These are phyloP conservation scores for Lasiurus cinereus DNA, from an alignment of 2,113 vertebrate genomes.

Conservation along the genomic window DNA sequence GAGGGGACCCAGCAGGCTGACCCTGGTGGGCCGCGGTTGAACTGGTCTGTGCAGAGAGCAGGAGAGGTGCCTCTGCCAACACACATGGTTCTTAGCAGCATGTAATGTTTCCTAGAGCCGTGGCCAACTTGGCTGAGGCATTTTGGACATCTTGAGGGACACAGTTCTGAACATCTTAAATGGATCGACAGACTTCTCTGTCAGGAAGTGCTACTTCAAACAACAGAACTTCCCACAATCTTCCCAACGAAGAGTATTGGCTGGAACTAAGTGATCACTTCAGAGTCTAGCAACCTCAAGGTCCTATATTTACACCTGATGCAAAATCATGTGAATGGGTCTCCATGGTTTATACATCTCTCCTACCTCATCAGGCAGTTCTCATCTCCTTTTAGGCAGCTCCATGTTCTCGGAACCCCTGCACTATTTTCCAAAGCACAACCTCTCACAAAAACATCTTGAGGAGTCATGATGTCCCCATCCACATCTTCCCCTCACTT, in stretches of 20 bases:
- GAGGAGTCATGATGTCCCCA: neutral
- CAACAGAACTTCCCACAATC: constrained; percentile 52
- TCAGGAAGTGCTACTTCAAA: constrained; percentile 50
- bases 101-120: constrained; percentile 62
- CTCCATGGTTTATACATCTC: neutral
- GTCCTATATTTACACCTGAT: neutral
- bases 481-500: neutral
- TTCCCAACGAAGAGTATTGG: neutral
- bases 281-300: neutral
- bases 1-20: neutral
- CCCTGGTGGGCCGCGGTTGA: neutral
- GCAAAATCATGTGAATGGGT: neutral
- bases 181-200: constrained; percentile 56
- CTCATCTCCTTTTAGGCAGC: neutral
- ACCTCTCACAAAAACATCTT: neutral
- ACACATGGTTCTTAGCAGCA: constrained; percentile 55
- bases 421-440: neutral
- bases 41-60: constrained; percentile 5
- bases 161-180: constrained; percentile 61
- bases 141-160: constrained; percentile 67
- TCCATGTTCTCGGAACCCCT: neutral
- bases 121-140: constrained; percentile 63
- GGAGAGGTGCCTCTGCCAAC: neutral
- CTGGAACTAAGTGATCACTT: constrained; percentile 29
- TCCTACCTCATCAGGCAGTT: neutral